Conservation (phyloP, 1,140 invertebrate species). For the Kradibia gibbosae region DNA sequence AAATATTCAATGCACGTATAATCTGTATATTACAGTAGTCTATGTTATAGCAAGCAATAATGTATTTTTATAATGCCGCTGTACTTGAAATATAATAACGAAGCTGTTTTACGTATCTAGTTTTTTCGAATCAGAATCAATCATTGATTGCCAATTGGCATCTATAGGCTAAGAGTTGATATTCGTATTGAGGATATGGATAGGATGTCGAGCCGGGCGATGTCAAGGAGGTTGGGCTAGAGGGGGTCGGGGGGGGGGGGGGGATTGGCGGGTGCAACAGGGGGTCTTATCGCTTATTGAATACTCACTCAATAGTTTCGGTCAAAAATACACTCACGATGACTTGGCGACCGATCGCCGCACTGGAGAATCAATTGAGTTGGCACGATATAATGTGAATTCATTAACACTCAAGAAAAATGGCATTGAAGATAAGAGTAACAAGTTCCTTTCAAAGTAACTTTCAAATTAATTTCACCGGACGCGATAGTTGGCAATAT, state of each 20-base stretch:
- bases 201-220: too few species aligned
- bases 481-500: background rate
- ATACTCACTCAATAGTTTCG: background rate
- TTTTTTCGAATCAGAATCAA: background rate
- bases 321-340: background rate
- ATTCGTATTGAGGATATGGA: too few species aligned
- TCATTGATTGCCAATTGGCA: background rate
- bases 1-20: too few species aligned
- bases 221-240: too few species aligned
- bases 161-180: background rate
- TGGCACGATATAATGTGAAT: background rate
- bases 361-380: background rate
- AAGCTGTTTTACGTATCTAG: background rate
- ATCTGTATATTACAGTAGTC: too few species aligned
- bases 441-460: background rate
- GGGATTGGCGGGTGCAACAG: too few species aligned
- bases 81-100: background rate
- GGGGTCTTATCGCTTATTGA: background rate
- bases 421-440: background rate
- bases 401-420: background rate
- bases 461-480: background rate
- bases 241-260: too few species aligned
- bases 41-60: too few species aligned
- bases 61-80: background rate
- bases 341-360: background rate